Percentiles rank a stretch among this genome's conserved stretches.
Conservation (phyloP, 2,888 invertebrate genomes). For the Eudemis profundana region DNA sequence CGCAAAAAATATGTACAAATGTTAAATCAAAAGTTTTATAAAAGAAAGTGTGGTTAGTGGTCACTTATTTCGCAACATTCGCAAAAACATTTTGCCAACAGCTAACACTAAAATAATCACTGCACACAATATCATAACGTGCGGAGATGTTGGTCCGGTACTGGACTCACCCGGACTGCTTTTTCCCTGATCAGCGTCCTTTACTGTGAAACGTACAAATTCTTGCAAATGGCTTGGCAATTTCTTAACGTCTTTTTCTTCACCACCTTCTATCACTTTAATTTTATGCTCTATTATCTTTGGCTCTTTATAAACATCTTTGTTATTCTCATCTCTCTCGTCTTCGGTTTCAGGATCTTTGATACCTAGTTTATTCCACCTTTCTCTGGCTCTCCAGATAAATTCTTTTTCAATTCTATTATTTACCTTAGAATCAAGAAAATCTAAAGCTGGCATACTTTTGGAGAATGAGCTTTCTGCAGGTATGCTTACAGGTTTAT, state of each 20-base stretch:
- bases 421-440: slow-evolving; percentile 73
- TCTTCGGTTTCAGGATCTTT: slow-evolving; percentile 88
- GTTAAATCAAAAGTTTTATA: slow-evolving; percentile 36
- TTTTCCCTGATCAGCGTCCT: slow-evolving; percentile 83
- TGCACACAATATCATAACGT: slow-evolving; percentile 81
- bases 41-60: slow-evolving; percentile 55
- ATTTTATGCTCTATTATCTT: slow-evolving; percentile 81
- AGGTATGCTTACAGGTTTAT: slow-evolving; percentile 72
- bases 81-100: slow-evolving; percentile 72
- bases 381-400: slow-evolving; percentile 89
- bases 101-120: slow-evolving; percentile 79
- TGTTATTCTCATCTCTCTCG: slow-evolving; percentile 73
- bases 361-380: slow-evolving; percentile 89
- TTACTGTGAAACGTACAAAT: slow-evolving; percentile 88
- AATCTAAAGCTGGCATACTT: slow-evolving; percentile 70
- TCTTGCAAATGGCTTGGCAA: slow-evolving; percentile 92
- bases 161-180: slow-evolving; percentile 80
- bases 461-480: slow-evolving; percentile 63
- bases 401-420: slow-evolving; percentile 90
- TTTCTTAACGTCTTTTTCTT: slow-evolving; percentile 86
- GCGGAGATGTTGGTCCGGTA: slow-evolving; percentile 73
- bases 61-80: slow-evolving; percentile 71
- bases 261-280: slow-evolving; percentile 88
- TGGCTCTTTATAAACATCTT: slow-evolving; percentile 71
- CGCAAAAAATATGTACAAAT: slow-evolving; percentile 41